Conservation (phyloP, 2,888 invertebrate species). For the Cryptocephalus moraei region DNA sequence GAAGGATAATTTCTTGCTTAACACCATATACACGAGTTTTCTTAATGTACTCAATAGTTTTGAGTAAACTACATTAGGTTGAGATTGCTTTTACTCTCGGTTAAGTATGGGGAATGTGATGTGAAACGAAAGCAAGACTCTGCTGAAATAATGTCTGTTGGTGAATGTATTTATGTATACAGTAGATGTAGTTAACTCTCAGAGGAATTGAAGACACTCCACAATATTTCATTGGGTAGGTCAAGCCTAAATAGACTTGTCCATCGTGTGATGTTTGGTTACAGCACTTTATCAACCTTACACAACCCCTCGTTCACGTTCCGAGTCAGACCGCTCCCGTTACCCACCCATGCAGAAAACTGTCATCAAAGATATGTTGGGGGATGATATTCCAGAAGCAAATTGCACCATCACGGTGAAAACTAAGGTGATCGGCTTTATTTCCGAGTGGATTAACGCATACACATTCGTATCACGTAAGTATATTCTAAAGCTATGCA, state of each 20-base stretch:
- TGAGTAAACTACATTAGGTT: too few relatives aligned
- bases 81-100: too few relatives aligned
- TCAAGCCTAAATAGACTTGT: conserved; percentile 7
- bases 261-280: conserved; percentile 23
- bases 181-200: too few relatives aligned
- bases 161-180: too few relatives aligned
- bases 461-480: conserved; percentile 60
- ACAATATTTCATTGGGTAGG: neutral
- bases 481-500: conserved; percentile 31
- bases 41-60: too few relatives aligned
- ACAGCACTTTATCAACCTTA: conserved; percentile 28
- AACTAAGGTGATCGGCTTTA: conserved; percentile 50
- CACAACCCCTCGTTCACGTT: conserved; percentile 24
- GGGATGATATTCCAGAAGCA: conserved; percentile 31
- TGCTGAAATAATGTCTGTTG: too few relatives aligned
- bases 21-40: too few relatives aligned
- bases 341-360: conserved; percentile 21
- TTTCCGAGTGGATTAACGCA: conserved; percentile 60
- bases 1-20: too few relatives aligned
- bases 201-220: neutral
- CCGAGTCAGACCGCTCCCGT: conserved; percentile 10
- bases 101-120: too few relatives aligned
- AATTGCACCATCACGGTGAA: conserved; percentile 44
- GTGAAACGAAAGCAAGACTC: too few relatives aligned
- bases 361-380: conserved; percentile 33